Percentiles rank a stretch among this genome's conserved stretches.
phyloP scores from a whole-genome alignment of 2,113 vertebrate species.

The Holacanthus passer region DNA sequence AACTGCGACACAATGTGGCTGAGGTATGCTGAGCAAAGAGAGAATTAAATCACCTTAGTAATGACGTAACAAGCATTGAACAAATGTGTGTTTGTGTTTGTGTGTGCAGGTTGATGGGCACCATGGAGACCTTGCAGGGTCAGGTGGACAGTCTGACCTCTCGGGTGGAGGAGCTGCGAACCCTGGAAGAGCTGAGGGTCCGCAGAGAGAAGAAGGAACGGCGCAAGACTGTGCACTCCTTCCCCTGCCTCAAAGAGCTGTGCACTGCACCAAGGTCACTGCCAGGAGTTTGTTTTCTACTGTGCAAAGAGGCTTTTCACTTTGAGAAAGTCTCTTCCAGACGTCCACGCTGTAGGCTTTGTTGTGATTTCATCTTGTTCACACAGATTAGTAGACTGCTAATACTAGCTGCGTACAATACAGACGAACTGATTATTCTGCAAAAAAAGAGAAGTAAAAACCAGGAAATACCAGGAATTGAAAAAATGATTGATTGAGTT shows the following conservation, averaged over 20 bases:
- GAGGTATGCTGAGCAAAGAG: background rate
- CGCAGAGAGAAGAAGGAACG: conserved; percentile 92
- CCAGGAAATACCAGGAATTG: background rate
- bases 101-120: conserved; percentile 89
- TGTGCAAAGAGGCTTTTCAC: background rate
- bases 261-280: conserved; percentile 91
- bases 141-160: conserved; percentile 94
- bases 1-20: conserved; percentile 25
- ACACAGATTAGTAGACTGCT: background rate
- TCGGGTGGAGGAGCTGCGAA: conserved; percentile 92
- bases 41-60: background rate
- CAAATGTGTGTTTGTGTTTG: conserved; percentile 9
- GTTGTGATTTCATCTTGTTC: background rate
- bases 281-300: background rate
- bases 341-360: background rate
- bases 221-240: conserved; percentile 94
- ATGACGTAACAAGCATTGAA: conserved; percentile 18
- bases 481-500: background rate
- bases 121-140: conserved; percentile 91
- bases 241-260: conserved; percentile 96
- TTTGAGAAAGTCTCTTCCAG: background rate
- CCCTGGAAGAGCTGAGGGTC: conserved; percentile 91
- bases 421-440: background rate
- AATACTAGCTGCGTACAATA: background rate
- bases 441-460: background rate